Conservation (phyloP, 2,797 vertebrate species). For the Ara ararauna region DNA sequence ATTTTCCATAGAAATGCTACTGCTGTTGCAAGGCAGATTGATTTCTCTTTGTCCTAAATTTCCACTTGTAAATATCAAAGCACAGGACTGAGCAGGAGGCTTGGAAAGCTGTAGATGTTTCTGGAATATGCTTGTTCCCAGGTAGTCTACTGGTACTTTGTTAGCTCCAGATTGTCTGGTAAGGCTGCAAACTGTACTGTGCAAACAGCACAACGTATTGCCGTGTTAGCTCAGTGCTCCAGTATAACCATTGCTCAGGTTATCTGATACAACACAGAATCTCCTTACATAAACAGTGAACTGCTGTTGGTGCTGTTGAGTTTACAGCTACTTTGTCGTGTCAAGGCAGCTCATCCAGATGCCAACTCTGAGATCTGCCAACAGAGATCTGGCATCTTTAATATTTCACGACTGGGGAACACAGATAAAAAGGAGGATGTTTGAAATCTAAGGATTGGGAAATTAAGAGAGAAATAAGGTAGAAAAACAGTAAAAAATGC, state of each 20-base stretch:
- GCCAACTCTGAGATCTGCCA: conserved; percentile 48
- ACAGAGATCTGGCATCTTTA: conserved; percentile 42
- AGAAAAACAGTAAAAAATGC: neutral
- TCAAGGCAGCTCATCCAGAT: conserved; percentile 36
- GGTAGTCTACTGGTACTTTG: neutral
- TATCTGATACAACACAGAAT: neutral
- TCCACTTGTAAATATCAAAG: neutral
- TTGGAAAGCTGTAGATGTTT: neutral
- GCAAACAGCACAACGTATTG: neutral
- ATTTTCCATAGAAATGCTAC: neutral
- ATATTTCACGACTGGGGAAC: neutral
- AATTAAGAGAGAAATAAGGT: neutral
- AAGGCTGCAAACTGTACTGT: neutral
- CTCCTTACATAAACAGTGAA: neutral
- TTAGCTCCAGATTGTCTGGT: neutral
- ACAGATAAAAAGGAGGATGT: neutral
- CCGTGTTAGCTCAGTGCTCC: neutral
- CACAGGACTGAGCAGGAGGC: neutral
- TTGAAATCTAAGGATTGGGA: neutral
- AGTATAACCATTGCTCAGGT: neutral
- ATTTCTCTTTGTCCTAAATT: neutral
- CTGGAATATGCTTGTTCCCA: neutral
- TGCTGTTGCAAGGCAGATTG: neutral
- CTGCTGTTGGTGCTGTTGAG: neutral
- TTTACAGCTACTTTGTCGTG: conserved; percentile 35